Base-by-base conservation (phyloP, 2,888 invertebrate genomes). In the Hypomecis punctinalis region DNA sequence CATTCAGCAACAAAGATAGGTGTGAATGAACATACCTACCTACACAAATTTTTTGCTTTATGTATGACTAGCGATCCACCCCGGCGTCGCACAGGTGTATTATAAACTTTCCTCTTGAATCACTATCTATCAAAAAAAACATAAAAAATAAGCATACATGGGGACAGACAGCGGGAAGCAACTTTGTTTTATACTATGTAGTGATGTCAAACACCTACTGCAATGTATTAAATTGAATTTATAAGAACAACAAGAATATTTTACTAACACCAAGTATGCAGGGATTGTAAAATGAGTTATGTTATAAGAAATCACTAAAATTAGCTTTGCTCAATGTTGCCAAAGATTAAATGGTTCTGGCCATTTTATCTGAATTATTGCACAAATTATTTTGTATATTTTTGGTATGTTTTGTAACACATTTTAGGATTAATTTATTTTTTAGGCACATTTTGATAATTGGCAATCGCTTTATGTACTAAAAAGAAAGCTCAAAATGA, bases 341-440 rank as follows among this genome's bases (percentile, higher is more conserved):
- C 89, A 90, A 90, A 91, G 91, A 91, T 88, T 86, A 86, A 86
- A 79, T 74, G 76, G 71, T 77, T 75, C 72, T 73, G 74, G 71
- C 68, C 71, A 70, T 73, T 73, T 67, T 62, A 66, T 67, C 60
- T 66, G 47, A 69, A 67, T 69, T 76, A 65, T 69, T 76, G 63
- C 70, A 67, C 64, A 70, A 55, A 52, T 67, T 61, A 55, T 69
- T 66, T 63, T 69, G 55, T 67, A 58, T 69, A 61, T 73, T 60
- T 72, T 67, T 59, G 42, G 46, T 56, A 63, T 67, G 61, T 35
- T 56, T 53, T 52, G 39, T 62, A 62, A 57, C 43, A 53, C n/a
- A 40, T 47, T 48, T 40, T 4, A 39, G 23, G 11, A 40, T 40
- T 13, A 13, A 37, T 51, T 49, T 40, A 6, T 52, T 33, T 52